Evolutionary conservation across 2,888 invertebrate species (phyloP).

Genomic region (Ophion slaviceki): DNA sequence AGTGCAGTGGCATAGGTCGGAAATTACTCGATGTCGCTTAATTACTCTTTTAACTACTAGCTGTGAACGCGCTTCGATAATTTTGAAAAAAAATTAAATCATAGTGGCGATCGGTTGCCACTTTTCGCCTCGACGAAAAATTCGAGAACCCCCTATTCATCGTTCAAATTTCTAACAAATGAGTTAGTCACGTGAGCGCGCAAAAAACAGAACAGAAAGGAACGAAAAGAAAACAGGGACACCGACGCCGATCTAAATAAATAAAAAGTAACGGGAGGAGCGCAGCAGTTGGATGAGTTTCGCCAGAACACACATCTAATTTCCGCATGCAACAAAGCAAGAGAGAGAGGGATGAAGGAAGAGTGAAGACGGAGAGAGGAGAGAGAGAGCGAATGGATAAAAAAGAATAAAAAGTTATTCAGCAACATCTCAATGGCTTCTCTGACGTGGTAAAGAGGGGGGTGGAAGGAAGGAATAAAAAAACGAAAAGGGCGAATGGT

Average conservation of each 20-base stretch:
- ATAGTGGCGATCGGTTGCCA: too few species aligned
- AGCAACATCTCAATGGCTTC: slow-evolving; percentile 48
- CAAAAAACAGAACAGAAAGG: not conserved
- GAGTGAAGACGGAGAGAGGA: not conserved
- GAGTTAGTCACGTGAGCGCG: not conserved
- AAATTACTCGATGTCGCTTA: too few species aligned
- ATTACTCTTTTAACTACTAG: too few species aligned
- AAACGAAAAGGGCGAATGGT: slow-evolving; percentile 3
- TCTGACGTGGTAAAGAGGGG: slow-evolving; percentile 28
- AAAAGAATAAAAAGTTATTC: slow-evolving; percentile 16
- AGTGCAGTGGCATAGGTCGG: too few species aligned
- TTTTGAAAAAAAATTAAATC: too few species aligned
- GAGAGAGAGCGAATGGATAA: not conserved
- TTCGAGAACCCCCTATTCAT: not conserved
- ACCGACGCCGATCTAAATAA: not conserved
- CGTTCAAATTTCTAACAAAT: not conserved
- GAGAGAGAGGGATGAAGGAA: not conserved
- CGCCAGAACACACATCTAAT: not conserved
- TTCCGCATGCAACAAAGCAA: not conserved
- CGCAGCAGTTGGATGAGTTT: not conserved
- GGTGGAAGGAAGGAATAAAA: not conserved
- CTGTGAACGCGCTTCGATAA: too few species aligned
- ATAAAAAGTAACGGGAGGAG: not conserved
- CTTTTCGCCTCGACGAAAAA: not conserved
- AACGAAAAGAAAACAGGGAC: not conserved